Base-by-base conservation (phyloP, 2,888 invertebrate species). In the Harmothoe impar region DNA sequence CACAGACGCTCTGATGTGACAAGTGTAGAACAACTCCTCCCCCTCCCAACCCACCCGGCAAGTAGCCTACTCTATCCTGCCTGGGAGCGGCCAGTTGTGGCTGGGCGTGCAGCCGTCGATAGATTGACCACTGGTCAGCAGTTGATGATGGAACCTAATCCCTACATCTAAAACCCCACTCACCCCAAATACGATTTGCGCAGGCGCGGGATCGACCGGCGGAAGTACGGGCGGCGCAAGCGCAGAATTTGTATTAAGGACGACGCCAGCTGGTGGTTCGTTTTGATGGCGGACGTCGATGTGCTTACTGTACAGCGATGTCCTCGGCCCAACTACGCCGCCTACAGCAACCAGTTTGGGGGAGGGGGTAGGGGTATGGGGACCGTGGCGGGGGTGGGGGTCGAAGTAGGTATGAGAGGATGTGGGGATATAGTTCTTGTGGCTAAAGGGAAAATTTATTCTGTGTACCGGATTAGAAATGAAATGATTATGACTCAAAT, bases 61-160 rank as follows among this genome's bases (percentile, higher is more conserved):
- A 25, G n/a, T n/a, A 7, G n/a, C 68, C 17, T 31, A n/a, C n/a
- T n/a, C n/a, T n/a, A n/a, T 5, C 31, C 7, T 31, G 77, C 31
- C 52, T 86, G 86, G 86, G 86, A 86, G 56, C 54, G 56, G 33
- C 86, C 86, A 56, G 86, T 56, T 54, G 86, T 84, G 84, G 84
- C 84, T 35, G 84, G 43, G 5, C 43, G 51, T 15, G 23, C 56
- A 54, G 54, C 56, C 86, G 56, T 86, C 86, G 54, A 86, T 86
- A 56, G 54, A 52, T 86, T 86, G 86, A 56, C 86, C 86, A 86
- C 52, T 86, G 86, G 86, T 86, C 86, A 86, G 86, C 29, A 54
- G 86, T 31, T 31, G 86, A 52, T 35, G 81, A 33, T 23, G 86
- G 86, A 52, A 54, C 86, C 86, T 86, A 86, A 86, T 86, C 86